Base-by-base conservation (phyloP, 1,140 invertebrate genomes). In the Drosophila fuyamai region DNA sequence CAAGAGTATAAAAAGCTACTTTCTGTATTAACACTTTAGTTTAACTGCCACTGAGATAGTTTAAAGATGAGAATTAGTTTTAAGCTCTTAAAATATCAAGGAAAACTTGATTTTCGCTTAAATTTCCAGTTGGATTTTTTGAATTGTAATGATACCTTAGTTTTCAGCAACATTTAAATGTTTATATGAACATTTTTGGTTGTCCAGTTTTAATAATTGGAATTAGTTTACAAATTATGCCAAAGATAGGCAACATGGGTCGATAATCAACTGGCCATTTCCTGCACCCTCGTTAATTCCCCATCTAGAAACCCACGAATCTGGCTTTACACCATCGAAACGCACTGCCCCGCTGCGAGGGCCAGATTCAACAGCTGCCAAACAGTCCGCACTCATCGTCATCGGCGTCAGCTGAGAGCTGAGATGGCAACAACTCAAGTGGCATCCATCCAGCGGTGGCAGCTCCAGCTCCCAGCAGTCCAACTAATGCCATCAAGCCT, bases 401-500 rank as follows among this genome's bases (percentile, higher is more conserved):
- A 44, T 65, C 51, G 29, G 55, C 71, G 40, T 65, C 73, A 81
- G 72, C 10, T 18, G 41, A 46, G 43, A 44, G 43, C 70, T 66
- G 78, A 67, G 70, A 75, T 81, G 85, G 82, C 81, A 76, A 53
- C 68, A 85, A 67, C 74, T 85, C 79, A 79, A 85, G 82, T 88
- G 79, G 83, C 83, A 88, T 61, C 48, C 63, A 54, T 66, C 67
- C 43, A 71, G 41, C 66, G 23, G 60, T 55, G 51, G 67, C 66
- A 70, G 66, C 66, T 70, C 41, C 66, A 55, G 62, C 66, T 70
- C 65, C 66, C 60, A 54, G 67, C 71, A 89, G 65, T 88, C 61
- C 85, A 84, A 89, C 85, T 84, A 89, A 89, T 89, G 84, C 84
- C 84, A 84, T 89, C 84, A 84, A 89, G 76, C 36, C 83, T 84